Base-by-base conservation (phyloP, 2,888 invertebrate species). In the Hermaeophaga mercurialis region DNA sequence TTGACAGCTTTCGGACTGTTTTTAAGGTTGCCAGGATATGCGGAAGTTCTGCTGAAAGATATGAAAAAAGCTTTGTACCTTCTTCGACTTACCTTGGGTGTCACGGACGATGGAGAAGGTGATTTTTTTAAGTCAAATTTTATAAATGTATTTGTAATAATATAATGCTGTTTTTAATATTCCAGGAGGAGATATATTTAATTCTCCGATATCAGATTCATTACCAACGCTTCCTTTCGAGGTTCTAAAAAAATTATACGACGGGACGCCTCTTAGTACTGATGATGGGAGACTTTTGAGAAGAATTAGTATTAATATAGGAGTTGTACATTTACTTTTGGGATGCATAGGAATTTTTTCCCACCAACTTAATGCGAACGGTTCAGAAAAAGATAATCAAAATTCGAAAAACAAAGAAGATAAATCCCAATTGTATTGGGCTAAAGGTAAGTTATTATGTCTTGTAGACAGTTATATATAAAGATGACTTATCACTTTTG, bases 81-180 rank as follows among this genome's bases (percentile, higher is more conserved):
- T 59, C 80, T 96, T 62, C 81, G 95, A 3, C 81, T 96, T 45
- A 89, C 94, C 26, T 82, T 96, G 14, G 96, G 96, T 15, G 94
- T 94, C 4, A 89, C 91, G 1, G 93, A 94, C 69, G 94, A 95
- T 72, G 94, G 94, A 41, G 93, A 94, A 79, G 94, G 94, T 75
- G 89, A 60, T 22, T 33, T 17, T 3, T 33, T n/a, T 28, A 34
- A 28, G 8, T 11, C n/a, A 17, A 8, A 47, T 18, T 22, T 11
- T 9, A 8, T 38, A 9, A 47, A 31, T 6, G 9, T 9, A 9
- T 6, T 24, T 3, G n/a, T n/a, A n/a, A n/a, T n/a, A n/a, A n/a
- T n/a, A 24, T 18, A 19, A 9, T 6, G 18, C 19, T 26, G n/a
- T n/a, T n/a, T 14, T 9, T 14, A 7, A 18, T 56, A 58, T 66